Percentiles rank a stretch among this genome's conserved stretches.
These are phyloP conservation scores for Olivierus martensii DNA, from an alignment of 1,140 invertebrate genomes.

Conservation along the genomic window DNA sequence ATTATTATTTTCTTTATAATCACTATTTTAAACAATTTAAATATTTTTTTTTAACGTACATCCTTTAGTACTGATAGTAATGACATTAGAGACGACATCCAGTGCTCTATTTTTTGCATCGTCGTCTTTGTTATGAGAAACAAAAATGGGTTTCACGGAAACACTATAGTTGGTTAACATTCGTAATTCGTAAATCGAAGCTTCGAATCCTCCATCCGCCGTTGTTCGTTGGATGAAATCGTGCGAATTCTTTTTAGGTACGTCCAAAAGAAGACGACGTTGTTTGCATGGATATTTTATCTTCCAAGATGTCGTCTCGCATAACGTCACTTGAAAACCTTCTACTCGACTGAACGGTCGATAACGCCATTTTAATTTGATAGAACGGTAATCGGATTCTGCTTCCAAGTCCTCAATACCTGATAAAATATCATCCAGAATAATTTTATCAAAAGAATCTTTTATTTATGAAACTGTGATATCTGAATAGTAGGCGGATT, in stretches of 20 bases:
- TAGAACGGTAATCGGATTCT: conserved; percentile 16
- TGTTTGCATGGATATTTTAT: conserved; percentile 11
- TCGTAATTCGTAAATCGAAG: conserved; percentile 17
- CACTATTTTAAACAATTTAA: too few relatives aligned
- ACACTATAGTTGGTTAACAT: conserved; percentile 68
- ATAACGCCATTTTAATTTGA: conserved; percentile 18
- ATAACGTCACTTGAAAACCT: conserved; percentile 16
- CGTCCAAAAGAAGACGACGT: conserved; percentile 1
- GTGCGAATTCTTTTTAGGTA: not conserved
- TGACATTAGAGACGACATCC: too few relatives aligned
- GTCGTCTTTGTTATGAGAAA: too few relatives aligned
- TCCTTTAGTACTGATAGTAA: too few relatives aligned
- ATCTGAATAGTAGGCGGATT: too few relatives aligned
- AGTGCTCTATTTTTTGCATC: too few relatives aligned
- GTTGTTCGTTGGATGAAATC: not conserved
- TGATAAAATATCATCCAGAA: too few relatives aligned
- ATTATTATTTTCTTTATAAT: too few relatives aligned
- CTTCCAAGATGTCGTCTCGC: conserved; percentile 16
- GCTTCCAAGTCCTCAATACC: conserved; percentile 12
- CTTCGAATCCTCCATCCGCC: conserved; percentile 5
- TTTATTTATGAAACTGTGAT: too few relatives aligned
- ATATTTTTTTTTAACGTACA: too few relatives aligned
- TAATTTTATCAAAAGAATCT: too few relatives aligned
- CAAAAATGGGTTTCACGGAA: conserved; percentile 41
- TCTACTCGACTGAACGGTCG: not conserved